A percentile compares a stretch with the other conserved stretches of the same genome.
phyloP scores from a whole-genome alignment of 2,113 vertebrate genomes.

The Athene cunicularia region DNA sequence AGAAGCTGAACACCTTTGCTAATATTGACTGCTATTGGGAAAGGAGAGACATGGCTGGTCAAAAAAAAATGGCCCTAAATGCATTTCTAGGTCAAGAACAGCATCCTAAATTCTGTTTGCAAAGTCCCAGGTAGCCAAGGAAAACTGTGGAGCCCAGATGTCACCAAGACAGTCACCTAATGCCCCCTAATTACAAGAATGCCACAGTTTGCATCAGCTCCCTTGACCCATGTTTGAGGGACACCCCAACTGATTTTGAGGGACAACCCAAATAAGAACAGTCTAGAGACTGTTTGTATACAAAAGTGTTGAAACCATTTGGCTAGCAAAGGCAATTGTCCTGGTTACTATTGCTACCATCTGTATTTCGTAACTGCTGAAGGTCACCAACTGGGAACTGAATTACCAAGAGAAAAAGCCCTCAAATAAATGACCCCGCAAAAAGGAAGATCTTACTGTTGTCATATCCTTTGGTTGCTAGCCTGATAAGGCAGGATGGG shows the following conservation, averaged over 20 bases:
- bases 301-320: neutral
- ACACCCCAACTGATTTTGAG: neutral
- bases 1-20: neutral
- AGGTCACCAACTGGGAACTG: neutral
- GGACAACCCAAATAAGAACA: neutral
- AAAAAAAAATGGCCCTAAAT: neutral
- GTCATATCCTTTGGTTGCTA: neutral
- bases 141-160: neutral
- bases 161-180: neutral
- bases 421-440: neutral
- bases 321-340: neutral
- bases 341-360: neutral
- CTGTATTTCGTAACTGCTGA: neutral
- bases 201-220: neutral
- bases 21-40: neutral
- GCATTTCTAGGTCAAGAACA: neutral
- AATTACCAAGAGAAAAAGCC: neutral
- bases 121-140: neutral
- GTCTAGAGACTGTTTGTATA: neutral
- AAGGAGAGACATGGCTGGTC: neutral
- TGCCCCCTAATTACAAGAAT: neutral
- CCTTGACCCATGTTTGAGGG: neutral
- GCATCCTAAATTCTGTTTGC: neutral
- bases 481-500: neutral
- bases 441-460: neutral